Evolutionary conservation across 1,140 invertebrate species (phyloP).

Genomic region (Procambarus virginalis): DNA sequence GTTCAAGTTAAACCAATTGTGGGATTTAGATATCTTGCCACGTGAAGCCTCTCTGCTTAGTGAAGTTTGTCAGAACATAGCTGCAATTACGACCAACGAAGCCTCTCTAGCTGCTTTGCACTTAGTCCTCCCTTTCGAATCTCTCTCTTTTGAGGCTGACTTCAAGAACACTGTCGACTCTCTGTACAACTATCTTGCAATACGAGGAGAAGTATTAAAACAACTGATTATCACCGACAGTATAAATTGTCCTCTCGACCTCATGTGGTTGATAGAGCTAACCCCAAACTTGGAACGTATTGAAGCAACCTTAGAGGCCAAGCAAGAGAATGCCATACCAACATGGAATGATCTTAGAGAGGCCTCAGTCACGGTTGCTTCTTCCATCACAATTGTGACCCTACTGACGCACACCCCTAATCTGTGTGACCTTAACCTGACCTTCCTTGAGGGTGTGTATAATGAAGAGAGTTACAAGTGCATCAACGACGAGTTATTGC

Average conservation of each 20-base stretch:
- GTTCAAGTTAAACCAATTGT: constrained; percentile 14
- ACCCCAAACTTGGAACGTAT: neutral
- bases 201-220: neutral
- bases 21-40: constrained; percentile 1
- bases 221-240: neutral
- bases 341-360: neutral
- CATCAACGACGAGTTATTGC: neutral
- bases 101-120: neutral
- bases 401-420: constrained; percentile 32
- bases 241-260: constrained; percentile 16
- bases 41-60: constrained; percentile 5
- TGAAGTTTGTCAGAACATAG: constrained; percentile 13
- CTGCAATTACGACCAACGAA: constrained; percentile 2
- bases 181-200: neutral
- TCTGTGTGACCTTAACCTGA: constrained; percentile 16
- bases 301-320: neutral
- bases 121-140: constrained; percentile 4
- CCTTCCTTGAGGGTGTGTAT: neutral
- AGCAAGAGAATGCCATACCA: neutral
- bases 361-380: neutral
- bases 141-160: neutral
- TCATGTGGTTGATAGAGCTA: neutral
- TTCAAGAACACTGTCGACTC: neutral
- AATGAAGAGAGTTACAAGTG: constrained; percentile 13
- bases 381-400: neutral